Base-by-base conservation (phyloP, 2,797 vertebrate genomes). In the Esox masquinongy region DNA sequence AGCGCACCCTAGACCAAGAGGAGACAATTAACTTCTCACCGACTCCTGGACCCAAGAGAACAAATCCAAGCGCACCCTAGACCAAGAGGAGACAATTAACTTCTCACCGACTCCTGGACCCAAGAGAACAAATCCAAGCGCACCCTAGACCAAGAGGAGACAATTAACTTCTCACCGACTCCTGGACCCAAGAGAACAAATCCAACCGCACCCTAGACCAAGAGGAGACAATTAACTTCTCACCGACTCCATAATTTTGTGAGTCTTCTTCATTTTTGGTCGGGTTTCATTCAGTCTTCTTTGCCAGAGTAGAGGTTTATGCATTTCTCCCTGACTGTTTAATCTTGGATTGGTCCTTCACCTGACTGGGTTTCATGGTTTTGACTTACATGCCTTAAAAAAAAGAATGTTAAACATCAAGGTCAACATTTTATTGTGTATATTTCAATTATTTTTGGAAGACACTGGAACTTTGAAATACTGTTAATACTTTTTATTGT, bases 31-130 rank as follows among this genome's bases (percentile, higher is more conserved):
- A 81, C 77, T 77, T 47, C 43, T 47, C 6, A 2, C 43, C 1
- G 43, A 47, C 4, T 2, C 84, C 85, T 61, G 56, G 56, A 61
- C n/a, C 56, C 22, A 61, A 61, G 24, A 24, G 9, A 61, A 61
- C 56, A 9, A 61, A 3, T 61, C 11, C 9, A 6, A 61, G 81
- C 83, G 24, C 78, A 83, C 67, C 76, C 80, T 81, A 81, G 80
- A 84, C 74, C 76, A 74, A 77, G 87, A 82, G 85, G 85, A 87
- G 86, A 75, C 76, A 84, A 84, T 88, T 86, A 88, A 81, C 77
- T 77, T 47, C 43, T n/a, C n/a, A n/a, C n/a, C n/a, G n/a, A n/a
- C n/a, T n/a, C n/a, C 56, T 61, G 56, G 56, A 61, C n/a, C 56
- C 22, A 61, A 61, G 24, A 24, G 9, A 61, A 61, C 56, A 9